Percentiles rank a stretch among this genome's conserved stretches.
Conservation (phyloP, 1,140 invertebrate genomes). For the Bombus confusus region DNA sequence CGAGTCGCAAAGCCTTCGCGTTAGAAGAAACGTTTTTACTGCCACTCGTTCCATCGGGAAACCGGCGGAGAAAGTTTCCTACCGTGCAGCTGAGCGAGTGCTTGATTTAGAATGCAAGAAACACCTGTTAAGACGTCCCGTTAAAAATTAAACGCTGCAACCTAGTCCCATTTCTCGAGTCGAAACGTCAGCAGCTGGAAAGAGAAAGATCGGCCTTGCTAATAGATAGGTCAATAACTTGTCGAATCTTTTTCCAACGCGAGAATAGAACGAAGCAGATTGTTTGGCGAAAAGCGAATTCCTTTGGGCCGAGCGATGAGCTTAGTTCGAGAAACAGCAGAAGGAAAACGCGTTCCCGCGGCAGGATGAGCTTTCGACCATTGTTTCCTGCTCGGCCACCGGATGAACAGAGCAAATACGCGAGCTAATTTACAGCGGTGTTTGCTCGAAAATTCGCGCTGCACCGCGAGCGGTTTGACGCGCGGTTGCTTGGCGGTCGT, state of each 20-base stretch:
- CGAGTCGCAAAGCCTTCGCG: too few species aligned
- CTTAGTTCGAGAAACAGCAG: neutral
- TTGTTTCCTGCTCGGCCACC: conserved; percentile 6
- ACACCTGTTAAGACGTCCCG: neutral
- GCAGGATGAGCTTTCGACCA: neutral
- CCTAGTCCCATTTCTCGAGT: neutral
- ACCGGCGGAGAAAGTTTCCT: too few species aligned
- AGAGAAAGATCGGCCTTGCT: neutral
- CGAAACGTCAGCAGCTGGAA: neutral
- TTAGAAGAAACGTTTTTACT: too few species aligned
- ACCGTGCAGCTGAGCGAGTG: too few species aligned
- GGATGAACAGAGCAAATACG: conserved; percentile 56
- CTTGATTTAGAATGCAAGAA: neutral
- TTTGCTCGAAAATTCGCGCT: conserved; percentile 61
- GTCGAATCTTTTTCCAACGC: too few species aligned
- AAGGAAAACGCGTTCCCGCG: neutral
- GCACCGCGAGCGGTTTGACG: conserved; percentile 17
- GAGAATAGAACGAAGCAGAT: too few species aligned
- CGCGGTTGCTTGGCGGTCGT: conserved; percentile 24
- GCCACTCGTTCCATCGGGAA: too few species aligned
- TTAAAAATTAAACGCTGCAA: neutral
- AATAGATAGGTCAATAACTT: too few species aligned
- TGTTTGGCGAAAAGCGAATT: conserved; percentile 29
- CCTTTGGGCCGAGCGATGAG: neutral
- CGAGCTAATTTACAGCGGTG: conserved; percentile 57